Percentiles rank a stretch among this genome's conserved stretches.
Conservation (phyloP, 2,888 invertebrate genomes). For the Machimus atricapillus region DNA sequence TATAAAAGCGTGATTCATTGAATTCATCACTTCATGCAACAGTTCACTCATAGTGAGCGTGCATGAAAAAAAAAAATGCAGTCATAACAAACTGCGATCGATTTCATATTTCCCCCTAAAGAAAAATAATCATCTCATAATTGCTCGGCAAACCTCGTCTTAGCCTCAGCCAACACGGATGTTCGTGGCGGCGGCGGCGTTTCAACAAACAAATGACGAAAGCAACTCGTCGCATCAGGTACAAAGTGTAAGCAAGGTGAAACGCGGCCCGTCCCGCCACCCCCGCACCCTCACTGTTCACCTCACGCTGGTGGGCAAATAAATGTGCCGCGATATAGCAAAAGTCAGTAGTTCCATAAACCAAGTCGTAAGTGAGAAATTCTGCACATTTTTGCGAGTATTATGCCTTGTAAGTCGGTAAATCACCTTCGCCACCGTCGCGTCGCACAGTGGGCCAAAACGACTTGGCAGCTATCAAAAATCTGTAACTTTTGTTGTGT, state of each 20-base stretch:
- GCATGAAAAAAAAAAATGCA: background rate
- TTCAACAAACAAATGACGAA: conserved; percentile 9
- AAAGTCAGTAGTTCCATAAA: background rate
- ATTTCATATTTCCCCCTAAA: background rate
- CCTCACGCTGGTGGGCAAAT: background rate
- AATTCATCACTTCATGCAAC: background rate
- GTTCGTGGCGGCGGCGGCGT: background rate
- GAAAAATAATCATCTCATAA: background rate
- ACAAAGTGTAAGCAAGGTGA: conserved; percentile 6
- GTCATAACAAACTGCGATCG: background rate
- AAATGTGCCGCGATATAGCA: background rate
- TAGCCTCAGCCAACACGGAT: background rate
- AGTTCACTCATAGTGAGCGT: background rate
- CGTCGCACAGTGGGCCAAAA: too few relatives aligned
- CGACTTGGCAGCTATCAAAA: too few relatives aligned
- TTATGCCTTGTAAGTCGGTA: background rate
- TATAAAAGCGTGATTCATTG: background rate
- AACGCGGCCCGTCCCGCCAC: background rate
- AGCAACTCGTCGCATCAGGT: background rate
- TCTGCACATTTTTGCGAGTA: background rate
- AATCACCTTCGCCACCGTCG: background rate
- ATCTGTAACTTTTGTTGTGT: too few relatives aligned
- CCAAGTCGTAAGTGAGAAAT: background rate
- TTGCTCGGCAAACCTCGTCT: background rate
- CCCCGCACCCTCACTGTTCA: background rate